Percentiles rank a stretch among this genome's conserved stretches.
Conservation (phyloP, 2,113 vertebrate species). For the Aphelocoma coerulescens region DNA sequence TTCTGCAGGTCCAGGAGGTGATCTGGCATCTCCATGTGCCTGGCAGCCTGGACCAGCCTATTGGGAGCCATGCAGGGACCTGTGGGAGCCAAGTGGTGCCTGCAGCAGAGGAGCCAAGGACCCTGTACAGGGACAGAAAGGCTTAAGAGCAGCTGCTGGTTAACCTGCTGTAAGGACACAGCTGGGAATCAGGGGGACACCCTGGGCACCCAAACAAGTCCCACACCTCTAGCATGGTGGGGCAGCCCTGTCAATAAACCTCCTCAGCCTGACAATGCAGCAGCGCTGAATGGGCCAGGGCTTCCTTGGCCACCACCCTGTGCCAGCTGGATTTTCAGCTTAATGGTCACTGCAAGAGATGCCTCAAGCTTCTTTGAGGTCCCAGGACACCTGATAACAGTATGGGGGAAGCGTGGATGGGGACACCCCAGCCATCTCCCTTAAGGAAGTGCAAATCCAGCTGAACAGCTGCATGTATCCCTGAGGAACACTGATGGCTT, state of each 20-base stretch:
- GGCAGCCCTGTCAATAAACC: not conserved
- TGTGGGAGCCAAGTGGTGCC: not conserved
- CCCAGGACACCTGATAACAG: not conserved
- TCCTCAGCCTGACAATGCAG: not conserved
- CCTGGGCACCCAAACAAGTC: rapidly evolving
- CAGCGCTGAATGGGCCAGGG: not conserved
- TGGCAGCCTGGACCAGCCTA: not conserved
- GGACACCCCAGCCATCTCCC: not conserved
- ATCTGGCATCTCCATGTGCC: not conserved
- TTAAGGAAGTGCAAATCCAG: not conserved
- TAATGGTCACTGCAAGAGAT: not conserved
- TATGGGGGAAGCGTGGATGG: not conserved
- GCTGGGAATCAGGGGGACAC: rapidly evolving
- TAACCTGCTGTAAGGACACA: not conserved
- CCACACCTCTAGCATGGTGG: not conserved
- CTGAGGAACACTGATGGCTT: not conserved
- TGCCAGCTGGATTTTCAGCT: not conserved
- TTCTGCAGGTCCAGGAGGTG: not conserved
- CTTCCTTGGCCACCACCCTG: not conserved
- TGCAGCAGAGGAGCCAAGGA: not conserved
- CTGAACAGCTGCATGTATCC: not conserved
- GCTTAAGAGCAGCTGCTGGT: not conserved
- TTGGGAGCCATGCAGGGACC: not conserved
- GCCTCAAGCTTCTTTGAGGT: not conserved
- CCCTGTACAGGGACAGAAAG: not conserved